Evolutionary conservation across 1,140 invertebrate species (phyloP).

Genomic region (Apis laboriosa): DNA sequence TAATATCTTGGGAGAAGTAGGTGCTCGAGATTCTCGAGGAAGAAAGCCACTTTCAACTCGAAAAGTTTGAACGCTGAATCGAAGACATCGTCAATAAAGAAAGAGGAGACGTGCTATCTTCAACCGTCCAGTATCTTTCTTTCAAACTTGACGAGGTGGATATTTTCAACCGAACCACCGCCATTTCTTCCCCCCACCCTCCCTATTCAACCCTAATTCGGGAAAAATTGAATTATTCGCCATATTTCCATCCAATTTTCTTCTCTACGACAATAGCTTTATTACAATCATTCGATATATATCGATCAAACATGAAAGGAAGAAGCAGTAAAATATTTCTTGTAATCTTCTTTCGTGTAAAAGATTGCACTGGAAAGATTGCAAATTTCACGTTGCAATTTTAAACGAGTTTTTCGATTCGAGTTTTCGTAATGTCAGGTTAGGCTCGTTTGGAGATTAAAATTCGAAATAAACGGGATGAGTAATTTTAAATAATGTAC

Average conservation of each 20-base stretch:
- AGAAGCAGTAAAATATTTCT: no score
- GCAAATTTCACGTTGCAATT: no score
- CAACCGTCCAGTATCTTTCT: background rate
- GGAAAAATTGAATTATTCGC: background rate
- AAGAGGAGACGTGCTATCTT: background rate
- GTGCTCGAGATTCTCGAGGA: background rate
- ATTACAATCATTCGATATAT: no score
- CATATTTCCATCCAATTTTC: background rate
- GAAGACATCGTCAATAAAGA: background rate
- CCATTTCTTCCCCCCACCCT: background rate
- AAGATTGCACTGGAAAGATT: no score
- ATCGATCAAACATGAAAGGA: background rate
- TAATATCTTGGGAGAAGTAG: background rate
- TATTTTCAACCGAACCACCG: background rate
- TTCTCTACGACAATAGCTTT: no score
- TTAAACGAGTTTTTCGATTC: no score
- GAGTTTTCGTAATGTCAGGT: no score
- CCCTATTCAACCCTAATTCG: background rate
- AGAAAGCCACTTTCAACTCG: background rate
- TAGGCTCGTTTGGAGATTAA: no score
- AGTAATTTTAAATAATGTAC: no score
- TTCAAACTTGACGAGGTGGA: background rate
- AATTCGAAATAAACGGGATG: no score
- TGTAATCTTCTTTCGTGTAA: no score
- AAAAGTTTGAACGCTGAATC: conserved; percentile 1